Evolutionary conservation across 2,888 invertebrate species (phyloP).

Genomic region (Erynnis tages): DNA sequence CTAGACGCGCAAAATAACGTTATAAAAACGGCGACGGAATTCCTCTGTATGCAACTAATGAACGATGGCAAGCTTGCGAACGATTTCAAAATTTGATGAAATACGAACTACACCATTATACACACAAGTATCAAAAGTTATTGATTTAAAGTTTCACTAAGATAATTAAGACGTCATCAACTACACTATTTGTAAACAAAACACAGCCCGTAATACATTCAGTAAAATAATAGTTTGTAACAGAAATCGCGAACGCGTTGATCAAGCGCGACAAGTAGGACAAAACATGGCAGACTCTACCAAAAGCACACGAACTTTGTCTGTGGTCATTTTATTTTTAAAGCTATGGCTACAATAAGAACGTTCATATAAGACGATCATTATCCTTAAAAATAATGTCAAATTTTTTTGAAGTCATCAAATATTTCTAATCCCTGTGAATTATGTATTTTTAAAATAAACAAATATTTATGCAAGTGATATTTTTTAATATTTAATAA

Average conservation of each 20-base stretch:
- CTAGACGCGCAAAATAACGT: conserved; percentile 44
- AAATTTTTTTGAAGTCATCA: too few relatives aligned
- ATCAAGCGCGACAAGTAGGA: conserved; percentile 81
- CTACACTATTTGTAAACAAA: conserved; percentile 77
- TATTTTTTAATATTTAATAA: neutral
- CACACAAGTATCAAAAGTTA: conserved; percentile 60
- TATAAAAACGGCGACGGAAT: conserved; percentile 55
- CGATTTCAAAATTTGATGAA: conserved; percentile 68
- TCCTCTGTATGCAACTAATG: conserved; percentile 49
- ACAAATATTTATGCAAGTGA: too few relatives aligned
- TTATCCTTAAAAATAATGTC: neutral
- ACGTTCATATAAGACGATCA: conserved; percentile 15
- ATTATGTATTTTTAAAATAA: too few relatives aligned
- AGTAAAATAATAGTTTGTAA: conserved; percentile 68
- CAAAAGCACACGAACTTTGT: conserved; percentile 72
- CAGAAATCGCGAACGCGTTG: conserved; percentile 75
- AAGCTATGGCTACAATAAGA: conserved; percentile 45
- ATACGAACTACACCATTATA: conserved; percentile 67
- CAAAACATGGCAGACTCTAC: conserved; percentile 80
- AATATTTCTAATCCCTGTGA: too few relatives aligned
- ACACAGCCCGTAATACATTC: conserved; percentile 74
- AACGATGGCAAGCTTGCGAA: conserved; percentile 55
- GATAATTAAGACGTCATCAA: conserved; percentile 58
- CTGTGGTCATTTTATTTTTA: conserved; percentile 71
- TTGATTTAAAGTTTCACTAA: conserved; percentile 51